Conservation (phyloP, 2,888 invertebrate genomes). For the Caradrina kadenii region DNA sequence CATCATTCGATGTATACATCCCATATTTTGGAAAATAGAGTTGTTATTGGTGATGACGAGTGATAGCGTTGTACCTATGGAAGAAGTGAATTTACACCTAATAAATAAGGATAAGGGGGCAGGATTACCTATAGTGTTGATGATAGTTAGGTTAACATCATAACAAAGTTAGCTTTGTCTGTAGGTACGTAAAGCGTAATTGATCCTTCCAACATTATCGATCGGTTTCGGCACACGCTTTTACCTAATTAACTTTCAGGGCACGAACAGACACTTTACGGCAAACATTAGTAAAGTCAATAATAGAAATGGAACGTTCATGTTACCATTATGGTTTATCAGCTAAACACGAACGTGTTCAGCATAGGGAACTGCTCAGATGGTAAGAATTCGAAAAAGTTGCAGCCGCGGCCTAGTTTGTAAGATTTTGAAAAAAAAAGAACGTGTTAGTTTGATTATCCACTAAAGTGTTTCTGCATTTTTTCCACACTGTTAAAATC, state of each 20-base stretch:
- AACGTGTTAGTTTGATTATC: not conserved
- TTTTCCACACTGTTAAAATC: not conserved
- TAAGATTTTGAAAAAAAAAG: not conserved
- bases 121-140: too few species aligned
- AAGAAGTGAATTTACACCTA: too few species aligned
- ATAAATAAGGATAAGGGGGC: too few species aligned
- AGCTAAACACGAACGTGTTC: constrained; percentile 38
- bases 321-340: constrained; percentile 43
- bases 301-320: constrained; percentile 40
- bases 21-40: too few species aligned
- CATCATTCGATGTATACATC: too few species aligned
- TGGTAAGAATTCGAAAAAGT: not conserved
- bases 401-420: not conserved
- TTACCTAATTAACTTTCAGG: constrained; percentile 36
- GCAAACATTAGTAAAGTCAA: constrained; percentile 27
- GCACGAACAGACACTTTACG: constrained; percentile 31
- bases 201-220: constrained; percentile 7
- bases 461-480: not conserved
- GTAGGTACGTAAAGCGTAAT: not conserved
- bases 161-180: not conserved
- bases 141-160: not conserved
- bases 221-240: constrained; percentile 19
- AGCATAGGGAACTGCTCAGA: not conserved
- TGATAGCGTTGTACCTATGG: too few species aligned
- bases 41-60: too few species aligned